Conservation (phyloP, 2,797 vertebrate genomes). For the Varecia variegata region DNA sequence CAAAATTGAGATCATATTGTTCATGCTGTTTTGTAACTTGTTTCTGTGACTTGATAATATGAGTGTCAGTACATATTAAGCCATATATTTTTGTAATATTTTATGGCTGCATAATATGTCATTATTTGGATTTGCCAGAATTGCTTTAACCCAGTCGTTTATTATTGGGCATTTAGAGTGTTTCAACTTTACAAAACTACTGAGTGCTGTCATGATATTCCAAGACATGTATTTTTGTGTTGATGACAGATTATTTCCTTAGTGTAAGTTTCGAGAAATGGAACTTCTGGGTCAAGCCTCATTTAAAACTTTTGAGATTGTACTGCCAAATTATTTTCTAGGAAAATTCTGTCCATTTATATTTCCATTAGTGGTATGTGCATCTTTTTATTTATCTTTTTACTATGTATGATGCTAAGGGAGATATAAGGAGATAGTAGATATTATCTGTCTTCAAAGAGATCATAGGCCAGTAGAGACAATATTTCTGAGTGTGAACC, state of each 20-base stretch:
- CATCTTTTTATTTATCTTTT: neutral
- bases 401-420: neutral
- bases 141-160: neutral
- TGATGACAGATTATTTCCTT: neutral
- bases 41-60: neutral
- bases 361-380: neutral
- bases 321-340: neutral
- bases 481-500: neutral
- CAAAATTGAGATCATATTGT: neutral
- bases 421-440: neutral
- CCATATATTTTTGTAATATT: neutral
- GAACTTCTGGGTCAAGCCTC: neutral
- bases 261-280: neutral
- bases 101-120: neutral
- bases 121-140: neutral
- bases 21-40: neutral
- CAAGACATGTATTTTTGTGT: neutral
- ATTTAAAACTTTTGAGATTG: neutral
- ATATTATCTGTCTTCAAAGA: neutral
- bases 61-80: neutral
- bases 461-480: neutral
- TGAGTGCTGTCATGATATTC: neutral
- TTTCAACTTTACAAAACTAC: neutral
- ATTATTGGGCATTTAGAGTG: neutral
- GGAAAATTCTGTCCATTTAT: neutral